A percentile compares a stretch with the other conserved stretches of the same genome.
phyloP scores from a whole-genome alignment of 2,888 invertebrate species.

The Ichneumon xanthorius region DNA sequence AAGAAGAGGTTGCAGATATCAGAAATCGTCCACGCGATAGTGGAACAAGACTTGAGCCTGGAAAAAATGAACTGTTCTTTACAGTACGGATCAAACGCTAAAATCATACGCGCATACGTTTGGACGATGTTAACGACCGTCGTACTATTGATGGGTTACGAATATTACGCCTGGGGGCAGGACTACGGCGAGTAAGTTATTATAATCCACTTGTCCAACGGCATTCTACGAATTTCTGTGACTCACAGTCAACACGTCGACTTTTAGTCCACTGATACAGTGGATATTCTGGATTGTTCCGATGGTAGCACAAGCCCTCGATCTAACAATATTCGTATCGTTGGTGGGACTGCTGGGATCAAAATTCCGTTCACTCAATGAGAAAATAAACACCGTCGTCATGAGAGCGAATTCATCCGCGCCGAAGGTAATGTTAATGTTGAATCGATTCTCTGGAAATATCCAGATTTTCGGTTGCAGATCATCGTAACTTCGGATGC shows the following conservation, averaged over 20 bases:
- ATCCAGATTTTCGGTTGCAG: slow-evolving; percentile 2
- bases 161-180: not conserved
- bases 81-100: slow-evolving; percentile 31
- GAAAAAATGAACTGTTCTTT: slow-evolving; percentile 56
- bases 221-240: not conserved
- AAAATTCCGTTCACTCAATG: slow-evolving; percentile 55
- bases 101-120: slow-evolving; percentile 50
- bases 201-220: no score
- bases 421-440: slow-evolving; percentile 36
- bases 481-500: slow-evolving; percentile 52
- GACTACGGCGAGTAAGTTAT: slow-evolving; percentile 16
- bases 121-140: slow-evolving; percentile 22
- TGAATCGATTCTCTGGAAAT: not conserved
- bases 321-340: slow-evolving; percentile 58
- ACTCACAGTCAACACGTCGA: not conserved
- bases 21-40: slow-evolving; percentile 44
- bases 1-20: slow-evolving; percentile 29
- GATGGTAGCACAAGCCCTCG: slow-evolving; percentile 33
- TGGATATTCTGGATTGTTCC: slow-evolving; percentile 51
- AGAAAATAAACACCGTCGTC: slow-evolving; percentile 51
- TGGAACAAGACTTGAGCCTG: slow-evolving; percentile 46
- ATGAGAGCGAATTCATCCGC: slow-evolving; percentile 55
- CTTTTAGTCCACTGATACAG: not conserved
- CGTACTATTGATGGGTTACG: slow-evolving; percentile 28
- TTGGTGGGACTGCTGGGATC: slow-evolving; percentile 55